Evolutionary conservation across 2,797 vertebrate species (phyloP), one percentile per base, ranked within the genome.

Genomic region (Xerus rutilus): DNA sequence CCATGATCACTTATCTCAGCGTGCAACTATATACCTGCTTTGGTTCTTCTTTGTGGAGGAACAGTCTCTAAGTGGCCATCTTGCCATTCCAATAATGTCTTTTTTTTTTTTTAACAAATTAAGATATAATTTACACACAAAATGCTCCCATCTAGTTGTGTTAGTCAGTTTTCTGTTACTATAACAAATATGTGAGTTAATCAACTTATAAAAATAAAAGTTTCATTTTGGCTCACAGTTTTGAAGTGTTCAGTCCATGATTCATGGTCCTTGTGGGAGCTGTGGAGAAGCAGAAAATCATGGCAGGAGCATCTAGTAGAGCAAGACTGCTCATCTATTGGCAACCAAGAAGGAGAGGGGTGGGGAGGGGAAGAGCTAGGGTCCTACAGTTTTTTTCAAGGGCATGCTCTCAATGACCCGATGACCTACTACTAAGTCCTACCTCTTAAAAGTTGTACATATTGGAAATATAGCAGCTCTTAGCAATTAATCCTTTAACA

Each of bases 281-380:
- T 49, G 18, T 35, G 11, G 82, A 52, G 11, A 17, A 43, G 28
- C 59, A n/a, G 11, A 65, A 14, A 84, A 13, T 47, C 9, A 20
- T 21, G 8, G 20, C 14, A 17, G 64, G 21, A 15, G 7, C 23
- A 6, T 7, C 9, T 49, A 12, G 3, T 25, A 32, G 7, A 69
- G 18, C 10, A 15, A 23, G 49, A 67, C 43, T 32, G 30, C 45
- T 69, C 32, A 86, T 21, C 1, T 72, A 28, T 10, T 12, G 10
- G 25, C 28, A 39, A 18, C 7, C 69, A 86, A 59, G 25, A 72
- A 73, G 30, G 35, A 18, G 13, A 43, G 23, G 49, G 0, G 52
- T 7, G 3, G 7, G 17, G 7, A 14, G 7, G 7, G 9, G 1
- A 43, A 5, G 47, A 5, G 32, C 45, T 70, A 3, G 10, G 11